A percentile compares a stretch with the other conserved stretches of the same genome.
Evolutionary conservation across 2,113 vertebrate genomes (phyloP).

Genomic region (Melierax canorus): DNA sequence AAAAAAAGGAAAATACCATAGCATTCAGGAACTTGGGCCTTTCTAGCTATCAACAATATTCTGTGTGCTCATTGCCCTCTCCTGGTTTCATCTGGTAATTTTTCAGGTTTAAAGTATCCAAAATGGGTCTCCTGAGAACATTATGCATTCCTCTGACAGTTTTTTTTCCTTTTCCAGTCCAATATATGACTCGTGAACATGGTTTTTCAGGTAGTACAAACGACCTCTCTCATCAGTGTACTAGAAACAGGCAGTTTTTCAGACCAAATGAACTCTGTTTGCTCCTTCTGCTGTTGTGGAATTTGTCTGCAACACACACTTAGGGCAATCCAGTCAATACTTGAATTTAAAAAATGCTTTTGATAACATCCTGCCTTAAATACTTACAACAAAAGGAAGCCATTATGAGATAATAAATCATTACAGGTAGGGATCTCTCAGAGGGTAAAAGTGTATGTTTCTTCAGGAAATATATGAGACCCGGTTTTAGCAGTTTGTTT

Average conservation of each 20-base stretch:
- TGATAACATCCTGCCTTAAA: neutral
- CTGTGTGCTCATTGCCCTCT: slow-evolving; percentile 73
- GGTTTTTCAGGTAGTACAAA: neutral
- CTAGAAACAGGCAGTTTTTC: neutral
- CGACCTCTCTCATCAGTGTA: neutral
- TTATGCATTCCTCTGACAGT: neutral
- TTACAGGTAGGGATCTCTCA: neutral
- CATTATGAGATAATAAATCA: neutral
- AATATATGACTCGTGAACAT: accelerated
- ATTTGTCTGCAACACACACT: neutral
- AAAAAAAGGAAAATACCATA: neutral
- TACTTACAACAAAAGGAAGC: neutral
- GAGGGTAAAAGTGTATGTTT: neutral
- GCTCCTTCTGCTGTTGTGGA: neutral
- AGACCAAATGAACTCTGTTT: neutral
- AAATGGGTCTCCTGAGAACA: neutral
- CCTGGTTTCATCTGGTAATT: slow-evolving; percentile 65
- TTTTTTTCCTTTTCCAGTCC: neutral
- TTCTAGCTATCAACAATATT: neutral
- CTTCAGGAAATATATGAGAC: neutral
- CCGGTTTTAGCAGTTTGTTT: neutral
- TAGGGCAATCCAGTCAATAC: neutral
- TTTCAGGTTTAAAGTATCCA: neutral
- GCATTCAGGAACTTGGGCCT: neutral
- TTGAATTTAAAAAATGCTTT: neutral